These are phyloP conservation scores for Sebastes reedi DNA, from an alignment of 2,797 vertebrate genomes.

Conservation along the genomic window DNA sequence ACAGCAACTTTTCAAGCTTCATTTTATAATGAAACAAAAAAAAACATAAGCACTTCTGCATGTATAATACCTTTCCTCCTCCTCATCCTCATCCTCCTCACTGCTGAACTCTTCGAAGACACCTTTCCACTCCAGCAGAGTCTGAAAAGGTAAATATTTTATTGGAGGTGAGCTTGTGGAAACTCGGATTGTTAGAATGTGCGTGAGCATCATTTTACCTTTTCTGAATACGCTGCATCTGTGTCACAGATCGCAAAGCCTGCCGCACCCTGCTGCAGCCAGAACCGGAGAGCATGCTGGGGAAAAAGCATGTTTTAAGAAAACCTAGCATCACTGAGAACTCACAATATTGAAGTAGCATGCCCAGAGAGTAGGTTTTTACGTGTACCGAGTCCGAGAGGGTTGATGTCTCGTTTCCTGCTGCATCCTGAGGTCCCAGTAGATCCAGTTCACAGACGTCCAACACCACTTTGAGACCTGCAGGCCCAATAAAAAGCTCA, in stretches of 20 bases:
- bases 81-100: constrained; percentile 30
- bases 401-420: constrained; percentile 13
- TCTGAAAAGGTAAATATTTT: constrained; percentile 63
- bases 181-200: neutral
- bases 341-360: neutral
- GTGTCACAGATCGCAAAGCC: constrained; percentile 82
- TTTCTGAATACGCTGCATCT: constrained; percentile 72
- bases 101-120: constrained; percentile 69
- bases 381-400: constrained; percentile 47
- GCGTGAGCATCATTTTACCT: constrained; percentile 59
- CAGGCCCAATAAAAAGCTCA: neutral
- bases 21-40: neutral
- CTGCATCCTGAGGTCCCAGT: constrained; percentile 1
- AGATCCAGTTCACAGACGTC: constrained; percentile 75
- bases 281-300: constrained; percentile 72
- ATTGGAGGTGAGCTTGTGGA: neutral
- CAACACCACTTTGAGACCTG: constrained; percentile 81
- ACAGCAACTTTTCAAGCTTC: neutral
- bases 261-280: constrained; percentile 79
- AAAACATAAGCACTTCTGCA: neutral
- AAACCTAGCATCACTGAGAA: neutral
- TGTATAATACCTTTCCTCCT: constrained; percentile 68
- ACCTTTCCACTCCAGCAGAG: constrained; percentile 68
- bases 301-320: neutral
- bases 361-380: neutral